Conservation (phyloP, 2,888 invertebrate species). For the Oligia latruncula region DNA sequence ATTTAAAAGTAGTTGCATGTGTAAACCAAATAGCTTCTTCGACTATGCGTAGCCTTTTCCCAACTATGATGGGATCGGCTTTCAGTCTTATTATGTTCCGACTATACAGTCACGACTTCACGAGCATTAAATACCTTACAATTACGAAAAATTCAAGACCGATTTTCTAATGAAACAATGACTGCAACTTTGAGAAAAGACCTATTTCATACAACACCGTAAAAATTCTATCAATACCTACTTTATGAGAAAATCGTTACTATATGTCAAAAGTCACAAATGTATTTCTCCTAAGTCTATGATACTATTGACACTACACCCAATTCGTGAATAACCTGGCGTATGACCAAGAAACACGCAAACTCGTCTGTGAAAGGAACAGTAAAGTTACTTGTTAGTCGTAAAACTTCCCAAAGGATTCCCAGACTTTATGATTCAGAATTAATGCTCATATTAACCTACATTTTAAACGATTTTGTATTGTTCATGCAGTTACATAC, state of each 20-base stretch:
- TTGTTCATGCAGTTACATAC: constrained; percentile 14
- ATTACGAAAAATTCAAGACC: too few relatives aligned
- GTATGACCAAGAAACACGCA: constrained; percentile 42
- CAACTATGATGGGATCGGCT: too few relatives aligned
- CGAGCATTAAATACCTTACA: too few relatives aligned
- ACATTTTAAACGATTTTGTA: constrained; percentile 23
- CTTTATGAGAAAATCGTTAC: not conserved
- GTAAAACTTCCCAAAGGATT: constrained; percentile 35
- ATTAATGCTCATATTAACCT: constrained; percentile 27
- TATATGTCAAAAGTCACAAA: not conserved
- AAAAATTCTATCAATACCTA: not conserved
- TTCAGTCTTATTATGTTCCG: too few relatives aligned
- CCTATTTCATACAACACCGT: not conserved
- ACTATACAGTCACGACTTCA: too few relatives aligned
- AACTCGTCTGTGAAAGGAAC: constrained; percentile 23
- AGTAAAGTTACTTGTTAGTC: constrained; percentile 37
- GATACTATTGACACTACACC: not conserved
- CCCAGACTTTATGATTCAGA: constrained; percentile 20
- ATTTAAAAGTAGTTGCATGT: too few relatives aligned
- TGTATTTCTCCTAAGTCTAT: not conserved
- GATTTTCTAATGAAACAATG: too few relatives aligned
- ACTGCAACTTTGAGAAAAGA: not conserved
- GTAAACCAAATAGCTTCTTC: too few relatives aligned
- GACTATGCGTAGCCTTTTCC: too few relatives aligned
- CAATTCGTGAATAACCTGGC: constrained; percentile 41